Evolutionary conservation across 2,797 vertebrate species (phyloP), one percentile per base, ranked within the genome.

Genomic region (Onychomys arenicola): DNA sequence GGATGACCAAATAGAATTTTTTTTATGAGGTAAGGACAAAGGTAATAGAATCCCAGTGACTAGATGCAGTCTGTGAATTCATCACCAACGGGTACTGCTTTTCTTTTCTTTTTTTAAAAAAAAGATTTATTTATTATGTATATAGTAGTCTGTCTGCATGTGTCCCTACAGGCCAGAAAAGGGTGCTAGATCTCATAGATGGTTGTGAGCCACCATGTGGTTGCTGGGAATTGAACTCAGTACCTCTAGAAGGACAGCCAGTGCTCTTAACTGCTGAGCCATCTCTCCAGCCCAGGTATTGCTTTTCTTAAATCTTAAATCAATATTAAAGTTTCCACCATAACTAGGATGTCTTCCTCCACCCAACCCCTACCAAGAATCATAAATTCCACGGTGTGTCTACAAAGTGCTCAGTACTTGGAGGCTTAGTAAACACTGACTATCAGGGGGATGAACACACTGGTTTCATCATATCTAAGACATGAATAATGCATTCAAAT

Each of bases 1-100:
- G 76, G 96, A 97, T 85, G 57, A 93, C 89, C 95, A 91, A 71
- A 87, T 90, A 95, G 84, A 97, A 98, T 98, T 97, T 96, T 82
- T 97, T 97, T 90, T 75, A 46, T 86, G 2, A 90, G 49, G 25
- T 29, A 89, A 89, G 49, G 82, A 52, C 49, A 43, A 89, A 92
- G 89, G 78, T 63, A 88, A 23, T 14, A 57, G 65, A 75, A 93
- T 19, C 16, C 32, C 57, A 57, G 57, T 40, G 71, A 97, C 46
- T 65, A 84, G 75, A 23, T 95, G 87, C 46, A 61, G 83, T 93
- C 97, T 97, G 93, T 59, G 46, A 96, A 97, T 94, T 90, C 86
- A 61, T 78, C 82, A 94, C 40, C 84, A 96, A 69, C 49, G 49
- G 49, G 49, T 14, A 3, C 49, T 52, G 49, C 49, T 52, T 52